Evolutionary conservation across 2,113 vertebrate species (phyloP).

Genomic region (Rhagologus leucostigma): DNA sequence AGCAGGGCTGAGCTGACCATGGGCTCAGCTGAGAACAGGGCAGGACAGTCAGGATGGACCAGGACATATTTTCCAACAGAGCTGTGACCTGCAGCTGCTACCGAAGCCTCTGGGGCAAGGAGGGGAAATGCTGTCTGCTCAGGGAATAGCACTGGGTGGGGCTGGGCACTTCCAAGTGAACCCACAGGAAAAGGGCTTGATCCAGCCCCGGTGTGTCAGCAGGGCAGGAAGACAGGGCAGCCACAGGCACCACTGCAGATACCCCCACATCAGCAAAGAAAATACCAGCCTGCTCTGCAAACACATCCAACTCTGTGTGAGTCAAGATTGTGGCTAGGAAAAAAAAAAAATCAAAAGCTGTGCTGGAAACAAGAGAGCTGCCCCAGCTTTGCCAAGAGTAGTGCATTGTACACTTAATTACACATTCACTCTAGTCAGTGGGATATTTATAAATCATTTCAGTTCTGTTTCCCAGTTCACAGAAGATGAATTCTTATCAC

Average conservation of each 20-base stretch:
- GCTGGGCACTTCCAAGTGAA: neutral
- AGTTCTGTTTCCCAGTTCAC: constrained; percentile 18
- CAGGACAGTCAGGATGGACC: neutral
- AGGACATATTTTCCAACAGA: neutral
- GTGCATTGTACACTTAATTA: constrained; percentile 6
- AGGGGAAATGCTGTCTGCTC: neutral
- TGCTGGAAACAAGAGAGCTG: neutral
- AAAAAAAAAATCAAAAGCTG: neutral
- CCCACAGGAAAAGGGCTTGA: neutral
- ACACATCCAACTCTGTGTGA: neutral
- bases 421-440: constrained; percentile 9
- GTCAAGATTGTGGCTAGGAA: neutral
- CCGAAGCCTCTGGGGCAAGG: neutral
- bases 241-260: neutral
- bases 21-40: neutral
- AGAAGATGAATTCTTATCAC: constrained; percentile 29
- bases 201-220: neutral
- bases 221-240: neutral
- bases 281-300: neutral
- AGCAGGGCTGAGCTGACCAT: neutral
- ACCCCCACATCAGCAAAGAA: neutral
- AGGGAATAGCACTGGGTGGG: neutral
- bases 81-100: neutral
- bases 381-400: constrained; percentile 8
- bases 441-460: constrained; percentile 34